Base-by-base conservation (phyloP, 2,797 vertebrate species). In the Myotis planiceps region DNA sequence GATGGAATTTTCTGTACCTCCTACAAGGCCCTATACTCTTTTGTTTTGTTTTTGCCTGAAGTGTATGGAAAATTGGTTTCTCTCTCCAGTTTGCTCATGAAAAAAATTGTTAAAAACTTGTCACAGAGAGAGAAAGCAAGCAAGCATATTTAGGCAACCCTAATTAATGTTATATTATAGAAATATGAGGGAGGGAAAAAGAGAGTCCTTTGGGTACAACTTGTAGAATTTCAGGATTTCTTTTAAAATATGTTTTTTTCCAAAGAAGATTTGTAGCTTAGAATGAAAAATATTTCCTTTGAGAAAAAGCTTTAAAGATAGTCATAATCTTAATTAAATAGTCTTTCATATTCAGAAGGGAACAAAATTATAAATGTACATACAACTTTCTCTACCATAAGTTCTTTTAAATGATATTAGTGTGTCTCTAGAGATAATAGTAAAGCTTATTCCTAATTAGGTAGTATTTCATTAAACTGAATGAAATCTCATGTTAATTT, bases 261-360 rank as follows among this genome's bases (percentile, higher is more conserved):
- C 0, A 42, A 45, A 91, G 94, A 89, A 90, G 51, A 96, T 94
- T 81, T 93, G 45, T 83, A 94, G 91, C 65, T 88, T 79, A 83
- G 86, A 94, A 47, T 53, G 65, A 95, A 83, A 80, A 95, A 94
- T 72, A 80, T 90, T 96, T 97, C 95, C 91, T 95, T 88, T 95
- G 97, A 97, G 81, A 69, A 94, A 90, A 98, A 42, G 69, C 90
- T 94, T 95, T 95, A 94, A 76, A 74, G 3, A 9, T 94, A 80
- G 75, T 92, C 94, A 96, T 96, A 98, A 96, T 93, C 94, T 97
- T 98, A 94, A 97, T 95, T 97, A 97, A 85, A 93, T 94, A 95
- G 71, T 96, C 96, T 96, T 93, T 88, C 83, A 51, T 93, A 85
- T 95, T 92, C 71, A 95, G 96, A 96, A 82, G 88, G 86, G 95